A percentile compares a stretch with the other conserved stretches of the same genome.
Evolutionary conservation across 1,140 invertebrate genomes (phyloP).

Genomic region (Bombus confusus): DNA sequence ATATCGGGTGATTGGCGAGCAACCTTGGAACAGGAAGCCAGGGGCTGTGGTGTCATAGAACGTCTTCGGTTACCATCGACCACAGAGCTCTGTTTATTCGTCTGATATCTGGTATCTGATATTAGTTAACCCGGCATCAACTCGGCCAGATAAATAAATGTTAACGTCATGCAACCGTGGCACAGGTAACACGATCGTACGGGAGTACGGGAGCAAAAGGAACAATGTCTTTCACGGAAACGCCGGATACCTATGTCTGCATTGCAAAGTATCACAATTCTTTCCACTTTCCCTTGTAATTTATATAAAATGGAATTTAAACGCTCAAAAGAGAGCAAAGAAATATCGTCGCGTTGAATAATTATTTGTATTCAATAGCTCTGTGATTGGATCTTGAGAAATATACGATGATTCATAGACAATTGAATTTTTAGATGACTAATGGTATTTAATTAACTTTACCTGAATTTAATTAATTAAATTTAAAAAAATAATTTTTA

Average conservation of each 20-base stretch:
- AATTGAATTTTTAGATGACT: neutral
- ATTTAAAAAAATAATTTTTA: no score
- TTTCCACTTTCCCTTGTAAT: conserved; percentile 21
- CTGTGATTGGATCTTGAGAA: neutral
- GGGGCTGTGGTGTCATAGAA: conserved; percentile 65
- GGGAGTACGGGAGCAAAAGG: conserved; percentile 27
- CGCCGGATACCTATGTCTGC: neutral
- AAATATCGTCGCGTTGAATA: no score
- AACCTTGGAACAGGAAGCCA: conserved; percentile 68
- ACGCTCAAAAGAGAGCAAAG: neutral
- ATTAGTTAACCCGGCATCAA: conserved; percentile 64
- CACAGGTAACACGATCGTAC: conserved; percentile 63
- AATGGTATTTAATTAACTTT: neutral
- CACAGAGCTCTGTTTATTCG: conserved; percentile 69
- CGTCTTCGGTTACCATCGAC: conserved; percentile 72
- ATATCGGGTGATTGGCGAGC: conserved; percentile 43
- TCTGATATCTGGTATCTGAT: conserved; percentile 57
- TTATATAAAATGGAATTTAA: neutral
- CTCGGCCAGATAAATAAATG: conserved; percentile 51
- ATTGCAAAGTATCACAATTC: conserved; percentile 1
- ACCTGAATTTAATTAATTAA: neutral
- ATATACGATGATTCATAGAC: neutral
- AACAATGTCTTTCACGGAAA: conserved; percentile 34
- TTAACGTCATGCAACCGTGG: conserved; percentile 35
- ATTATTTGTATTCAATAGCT: no score